Conservation (phyloP, 1,140 invertebrate species). For the Drosophila subobscura region DNA sequence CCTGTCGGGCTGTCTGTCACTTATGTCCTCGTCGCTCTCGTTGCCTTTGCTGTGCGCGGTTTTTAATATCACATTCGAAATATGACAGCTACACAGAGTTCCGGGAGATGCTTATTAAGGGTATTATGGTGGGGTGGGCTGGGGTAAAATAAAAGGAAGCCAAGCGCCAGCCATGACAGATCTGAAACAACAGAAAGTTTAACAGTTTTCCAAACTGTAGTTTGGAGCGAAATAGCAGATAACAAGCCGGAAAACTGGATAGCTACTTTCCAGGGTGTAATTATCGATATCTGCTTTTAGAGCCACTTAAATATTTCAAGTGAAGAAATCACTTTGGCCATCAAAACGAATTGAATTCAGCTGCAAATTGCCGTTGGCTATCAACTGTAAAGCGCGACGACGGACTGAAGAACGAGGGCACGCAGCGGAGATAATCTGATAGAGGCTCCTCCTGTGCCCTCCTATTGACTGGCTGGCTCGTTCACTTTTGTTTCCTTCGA, state of each 20-base stretch:
- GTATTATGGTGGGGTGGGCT: too few species aligned
- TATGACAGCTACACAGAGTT: constrained; percentile 10
- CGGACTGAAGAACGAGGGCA: constrained; percentile 34
- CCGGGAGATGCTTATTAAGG: constrained; percentile 17
- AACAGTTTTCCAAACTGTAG: constrained; percentile 4
- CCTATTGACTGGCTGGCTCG: constrained; percentile 1
- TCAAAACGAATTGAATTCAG: constrained; percentile 46
- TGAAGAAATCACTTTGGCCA: constrained; percentile 32
- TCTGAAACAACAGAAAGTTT: background rate
- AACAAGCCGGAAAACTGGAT: constrained; percentile 11
- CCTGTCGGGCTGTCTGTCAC: constrained; percentile 40
- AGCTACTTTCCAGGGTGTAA: constrained; percentile 20
- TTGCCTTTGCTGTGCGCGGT: constrained; percentile 32
- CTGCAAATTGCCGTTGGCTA: constrained; percentile 22
- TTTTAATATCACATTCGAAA: constrained; percentile 35
- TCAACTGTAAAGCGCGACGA: constrained; percentile 22
- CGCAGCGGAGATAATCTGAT: constrained; percentile 24
- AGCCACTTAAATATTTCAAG: constrained; percentile 31
- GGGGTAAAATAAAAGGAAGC: background rate
- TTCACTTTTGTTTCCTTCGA: constrained; percentile 17
- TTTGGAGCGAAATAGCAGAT: constrained; percentile 5
- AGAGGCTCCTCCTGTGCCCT: background rate
- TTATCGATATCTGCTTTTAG: constrained; percentile 46
- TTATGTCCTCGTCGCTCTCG: background rate
- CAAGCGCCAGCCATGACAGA: constrained; percentile 30